These are phyloP conservation scores for Arion vulgaris DNA, from an alignment of 1,140 invertebrate species.

Conservation along the genomic window DNA sequence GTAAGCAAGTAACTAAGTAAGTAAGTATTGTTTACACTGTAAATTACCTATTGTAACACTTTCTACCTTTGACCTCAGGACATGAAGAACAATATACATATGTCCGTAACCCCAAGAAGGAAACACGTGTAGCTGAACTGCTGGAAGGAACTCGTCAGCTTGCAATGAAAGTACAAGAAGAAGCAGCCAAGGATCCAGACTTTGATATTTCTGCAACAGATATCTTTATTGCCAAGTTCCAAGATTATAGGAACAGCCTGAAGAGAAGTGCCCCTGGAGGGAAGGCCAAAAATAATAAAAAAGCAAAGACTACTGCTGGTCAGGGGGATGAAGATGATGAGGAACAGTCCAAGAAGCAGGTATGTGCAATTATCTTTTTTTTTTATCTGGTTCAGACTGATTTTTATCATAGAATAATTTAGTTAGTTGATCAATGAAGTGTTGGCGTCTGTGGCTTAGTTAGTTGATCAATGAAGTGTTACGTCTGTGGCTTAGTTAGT, in stretches of 20 bases:
- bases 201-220: slow-evolving; percentile 35
- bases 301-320: not conserved
- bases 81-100: slow-evolving; percentile 28
- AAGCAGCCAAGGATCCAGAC: slow-evolving; percentile 37
- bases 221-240: slow-evolving; percentile 33
- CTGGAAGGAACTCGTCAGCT: slow-evolving; percentile 35
- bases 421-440: too few species aligned
- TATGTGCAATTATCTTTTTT: not conserved
- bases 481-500: too few species aligned
- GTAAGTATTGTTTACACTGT: too few species aligned
- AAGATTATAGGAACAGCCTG: slow-evolving; percentile 4
- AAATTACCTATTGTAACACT: too few species aligned
- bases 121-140: slow-evolving; percentile 25
- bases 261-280: slow-evolving; percentile 17
- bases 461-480: too few species aligned
- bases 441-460: too few species aligned
- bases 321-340: not conserved
- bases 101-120: slow-evolving; percentile 19
- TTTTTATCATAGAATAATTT: too few species aligned
- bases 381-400: too few species aligned
- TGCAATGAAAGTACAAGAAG: slow-evolving; percentile 31
- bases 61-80: not conserved
- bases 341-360: slow-evolving; percentile 12
- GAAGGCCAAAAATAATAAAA: not conserved
- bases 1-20: too few species aligned